Evolutionary conservation across 2,113 vertebrate species (phyloP), one percentile per base, ranked within the genome.

Genomic region (Scytalopus superciliaris): DNA sequence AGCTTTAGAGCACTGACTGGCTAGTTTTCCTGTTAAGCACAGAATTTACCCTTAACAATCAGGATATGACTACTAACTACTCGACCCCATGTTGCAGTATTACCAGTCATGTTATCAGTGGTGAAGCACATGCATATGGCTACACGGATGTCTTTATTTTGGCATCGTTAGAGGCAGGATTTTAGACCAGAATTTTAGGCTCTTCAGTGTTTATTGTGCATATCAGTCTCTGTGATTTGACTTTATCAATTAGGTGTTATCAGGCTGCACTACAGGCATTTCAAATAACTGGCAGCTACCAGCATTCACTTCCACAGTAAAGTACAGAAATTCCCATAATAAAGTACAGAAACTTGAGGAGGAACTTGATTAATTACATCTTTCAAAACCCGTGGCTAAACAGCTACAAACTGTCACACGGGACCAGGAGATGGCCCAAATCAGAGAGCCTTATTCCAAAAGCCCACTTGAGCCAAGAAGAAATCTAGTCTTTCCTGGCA

Each of bases 401-500:
- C 23, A 84, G 42, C 69, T 72, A 72, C 6, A 28, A 47, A 60
- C 15, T 39, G 3, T 39, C 81, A 72, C 53, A 68, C 1, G 45
- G 45, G 89, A 87, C 22, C 15, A 79, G n/a, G 16, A 84, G 62
- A 95, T 50, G 70, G 91, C 63, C 59, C 39, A 11, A 39, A 88
- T 8, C 21, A 4, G 33, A 88, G 1, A 21, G 30, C 4, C 25
- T 88, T 47, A 57, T 67, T 85, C 84, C 75, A 91, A 73, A 70
- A 80, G 50, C 15, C 19, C 25, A 13, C 37, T 63, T 6, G 12
- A 93, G 67, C 33, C 62, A 79, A 74, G 27, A 30, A 35, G 33
- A 63, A 64, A 72, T 68, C 57, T 56, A 52, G 37, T n/a, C 62
- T 94, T 89, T 93, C 70, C 70, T 89, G 91, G 87, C 89, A 93